Conservation (phyloP, 1,140 invertebrate species). For the Trinorchestia longiramus region DNA sequence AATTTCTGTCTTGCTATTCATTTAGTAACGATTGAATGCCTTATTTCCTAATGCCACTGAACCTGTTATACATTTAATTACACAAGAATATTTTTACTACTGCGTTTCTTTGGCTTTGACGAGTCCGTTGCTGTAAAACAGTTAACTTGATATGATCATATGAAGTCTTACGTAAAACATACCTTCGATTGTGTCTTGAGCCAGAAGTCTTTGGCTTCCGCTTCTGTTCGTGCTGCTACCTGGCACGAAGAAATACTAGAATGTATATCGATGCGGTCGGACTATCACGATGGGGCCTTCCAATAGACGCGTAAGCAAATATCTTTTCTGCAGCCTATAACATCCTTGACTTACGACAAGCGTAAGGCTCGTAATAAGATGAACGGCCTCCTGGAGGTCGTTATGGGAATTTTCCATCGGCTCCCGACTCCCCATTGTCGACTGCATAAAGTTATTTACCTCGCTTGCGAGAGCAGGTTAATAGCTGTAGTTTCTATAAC, state of each 20-base stretch:
- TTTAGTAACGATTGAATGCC: too few relatives aligned
- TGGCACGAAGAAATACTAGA: background rate
- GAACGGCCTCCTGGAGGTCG: conserved; percentile 29
- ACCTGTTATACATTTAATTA: too few relatives aligned
- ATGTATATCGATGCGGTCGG: background rate
- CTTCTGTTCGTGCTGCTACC: background rate
- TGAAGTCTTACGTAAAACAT: background rate
- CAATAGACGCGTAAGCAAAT: background rate
- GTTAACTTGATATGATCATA: too few relatives aligned
- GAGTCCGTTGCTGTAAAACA: too few relatives aligned
- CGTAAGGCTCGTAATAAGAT: conserved; percentile 26
- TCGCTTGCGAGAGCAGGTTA: too few relatives aligned
- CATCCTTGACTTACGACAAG: conserved; percentile 26
- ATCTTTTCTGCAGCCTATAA: conserved; percentile 21
- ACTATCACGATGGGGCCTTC: background rate
- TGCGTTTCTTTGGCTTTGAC: too few relatives aligned
- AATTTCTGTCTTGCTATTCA: too few relatives aligned
- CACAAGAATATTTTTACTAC: too few relatives aligned
- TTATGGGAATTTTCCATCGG: conserved; percentile 24
- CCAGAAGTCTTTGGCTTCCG: background rate
- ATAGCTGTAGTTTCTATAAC: too few relatives aligned
- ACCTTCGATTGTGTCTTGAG: background rate
- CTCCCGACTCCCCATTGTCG: background rate
- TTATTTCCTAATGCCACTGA: too few relatives aligned
- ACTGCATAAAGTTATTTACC: too few relatives aligned